A percentile compares a stretch with the other conserved stretches of the same genome.
Evolutionary conservation across 2,888 invertebrate genomes (phyloP).

Genomic region (Stenichneumon culpator): DNA sequence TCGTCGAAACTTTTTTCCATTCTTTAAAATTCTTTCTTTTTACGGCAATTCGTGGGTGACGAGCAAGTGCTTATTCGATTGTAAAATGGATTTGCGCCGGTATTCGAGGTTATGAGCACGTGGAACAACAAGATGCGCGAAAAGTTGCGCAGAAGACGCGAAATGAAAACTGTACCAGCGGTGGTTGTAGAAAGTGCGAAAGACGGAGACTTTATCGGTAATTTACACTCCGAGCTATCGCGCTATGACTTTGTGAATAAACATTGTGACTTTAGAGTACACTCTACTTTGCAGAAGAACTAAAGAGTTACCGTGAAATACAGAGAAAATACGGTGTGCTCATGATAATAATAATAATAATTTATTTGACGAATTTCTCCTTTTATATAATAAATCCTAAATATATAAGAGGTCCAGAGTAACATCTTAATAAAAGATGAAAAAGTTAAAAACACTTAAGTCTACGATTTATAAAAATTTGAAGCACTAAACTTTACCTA

Average conservation of each 20-base stretch:
- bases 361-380: no score
- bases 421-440: no score
- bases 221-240: background rate
- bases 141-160: constrained; percentile 1
- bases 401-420: no score
- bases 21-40: background rate
- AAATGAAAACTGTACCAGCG: background rate
- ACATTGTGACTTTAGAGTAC: background rate
- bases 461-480: no score
- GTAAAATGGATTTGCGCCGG: background rate
- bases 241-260: background rate
- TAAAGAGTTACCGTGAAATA: no score
- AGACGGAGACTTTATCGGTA: background rate
- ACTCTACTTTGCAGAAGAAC: background rate
- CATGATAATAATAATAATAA: no score
- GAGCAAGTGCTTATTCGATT: background rate
- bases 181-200: background rate
- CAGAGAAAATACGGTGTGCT: no score
- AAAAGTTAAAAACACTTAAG: no score
- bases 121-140: background rate
- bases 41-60: no score
- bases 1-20: constrained; percentile 73
- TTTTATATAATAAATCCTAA: no score
- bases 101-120: background rate
- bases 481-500: no score